Base-by-base conservation (phyloP, 2,797 vertebrate species). In the Carcharodon carcharias region DNA sequence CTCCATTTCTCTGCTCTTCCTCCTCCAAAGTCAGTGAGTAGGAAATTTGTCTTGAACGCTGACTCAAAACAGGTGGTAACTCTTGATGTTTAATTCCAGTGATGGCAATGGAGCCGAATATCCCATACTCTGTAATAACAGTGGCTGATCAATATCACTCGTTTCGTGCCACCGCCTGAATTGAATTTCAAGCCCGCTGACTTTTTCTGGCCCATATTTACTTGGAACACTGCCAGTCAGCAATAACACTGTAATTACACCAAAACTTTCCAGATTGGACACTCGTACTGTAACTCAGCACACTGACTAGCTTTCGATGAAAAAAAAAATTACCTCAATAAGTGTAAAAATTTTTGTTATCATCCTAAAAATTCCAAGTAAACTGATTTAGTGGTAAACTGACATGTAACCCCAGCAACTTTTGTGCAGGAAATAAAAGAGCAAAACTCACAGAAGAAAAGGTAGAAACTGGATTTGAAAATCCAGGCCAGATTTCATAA, bases 401-500 rank as follows among this genome's bases (percentile, higher is more conserved):
- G 21, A 45, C 91, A 93, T 40, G 8, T 26, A 67, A 65, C 45
- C 8, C 21, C 91, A 93, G n/a, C 31, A 63, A 58, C n/a, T 71
- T 95, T 95, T 71, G 67, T 50, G 65, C 94, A 95, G 67, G 16
- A 5, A 56, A 56, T 95, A 28, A 65, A 65, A 71, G 93, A 95
- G 63, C 40, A 50, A 50, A 56, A 56, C 56, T 31, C 0, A 11
- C 56, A 61, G 88, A 61, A 61, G 54, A 18, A 61, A 63, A 69
- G n/a, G 40, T 6, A 69, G 67, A 71, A 58, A 77, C 18, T 93
- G 67, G 69, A 73, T 77, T 77, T 35, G 65, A 63, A 87, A 98
- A 3, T 98, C 98, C 98, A 97, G 28, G 97, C 97, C 98, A 89
- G 98, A 97, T 97, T 98, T 98, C 99, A 97, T 87, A 96, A 96